Evolutionary conservation across 2,113 vertebrate genomes (phyloP), one percentile per base, ranked within the genome.

Genomic region (Zapus hudsonius): DNA sequence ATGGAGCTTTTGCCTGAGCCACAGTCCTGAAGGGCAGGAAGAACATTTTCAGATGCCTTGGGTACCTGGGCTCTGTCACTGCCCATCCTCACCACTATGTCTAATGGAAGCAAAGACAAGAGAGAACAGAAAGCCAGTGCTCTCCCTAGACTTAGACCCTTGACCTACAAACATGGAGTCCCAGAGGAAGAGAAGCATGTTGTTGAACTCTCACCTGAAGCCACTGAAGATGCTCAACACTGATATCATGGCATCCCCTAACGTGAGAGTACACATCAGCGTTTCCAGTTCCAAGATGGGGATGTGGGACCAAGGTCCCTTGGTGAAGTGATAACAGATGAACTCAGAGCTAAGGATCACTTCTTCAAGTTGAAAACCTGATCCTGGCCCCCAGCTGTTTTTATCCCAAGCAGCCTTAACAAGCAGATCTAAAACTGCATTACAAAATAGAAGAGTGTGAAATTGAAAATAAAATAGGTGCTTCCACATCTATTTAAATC

Each of bases 381-480:
- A 63, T 88, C 73, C 44, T 25, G 7, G 10, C 66, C 75, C 74
- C 89, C 91, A 82, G 93, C 66, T 83, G 85, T 55, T 95, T 78
- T 64, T 38, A 23, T 83, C 75, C 81, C 89, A 17, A 5, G 15
- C 55, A 19, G 70, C 27, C 84, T 92, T 93, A 79, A 87, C 84
- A 91, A 47, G 73, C 11, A 3, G 66, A 55, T 78, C 63, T 87
- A 52, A 95, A 87, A 70, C 74, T 13, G 20, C 76, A 44, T 29
- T 69, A 52, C 84, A 92, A 90, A 92, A 96, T 33, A 84, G 55
- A 91, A 69, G 78, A 74, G 89, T 52, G 1, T 96, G 92, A 94
- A 95, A 94, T 72, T 82, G 74, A 81, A 96, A 91, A 94, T 91
- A 93, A 95, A 94, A 87, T 61, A 83, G 89, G 57, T 38, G 79